Percentiles rank a stretch among this genome's conserved stretches.
Conservation (phyloP, 2,797 vertebrate genomes). For the Enteromius viviparus region DNA sequence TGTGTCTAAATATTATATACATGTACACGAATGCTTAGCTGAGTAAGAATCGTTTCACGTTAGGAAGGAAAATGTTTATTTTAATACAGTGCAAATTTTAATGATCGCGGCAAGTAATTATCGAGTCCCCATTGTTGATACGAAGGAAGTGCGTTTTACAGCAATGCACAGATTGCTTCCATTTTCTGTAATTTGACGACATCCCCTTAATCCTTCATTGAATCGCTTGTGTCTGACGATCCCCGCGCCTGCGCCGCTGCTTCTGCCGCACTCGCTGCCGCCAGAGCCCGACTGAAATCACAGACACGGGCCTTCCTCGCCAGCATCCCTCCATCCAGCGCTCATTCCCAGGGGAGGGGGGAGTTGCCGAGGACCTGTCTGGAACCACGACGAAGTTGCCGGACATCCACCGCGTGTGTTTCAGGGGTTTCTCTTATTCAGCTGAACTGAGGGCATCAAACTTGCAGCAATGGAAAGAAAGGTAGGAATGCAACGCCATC, state of each 20-base stretch:
- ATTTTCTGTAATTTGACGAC: conserved; percentile 60
- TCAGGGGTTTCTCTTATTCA: neutral
- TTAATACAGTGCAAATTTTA: too few species aligned
- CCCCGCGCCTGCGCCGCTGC: conserved; percentile 62
- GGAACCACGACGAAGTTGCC: conserved; percentile 50
- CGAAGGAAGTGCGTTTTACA: neutral
- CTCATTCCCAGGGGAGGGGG: conserved; percentile 49
- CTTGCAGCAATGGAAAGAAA: conserved; percentile 66
- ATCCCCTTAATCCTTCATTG: conserved; percentile 56
- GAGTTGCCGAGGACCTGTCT: conserved; percentile 40
- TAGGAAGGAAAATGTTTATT: neutral
- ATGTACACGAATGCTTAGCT: neutral
- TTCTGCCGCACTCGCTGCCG: conserved; percentile 60
- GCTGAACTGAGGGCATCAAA: conserved; percentile 44
- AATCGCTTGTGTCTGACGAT: conserved; percentile 26
- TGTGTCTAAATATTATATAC: too few species aligned
- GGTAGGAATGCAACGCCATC: conserved; percentile 61
- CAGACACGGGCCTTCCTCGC: conserved; percentile 54
- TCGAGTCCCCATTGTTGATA: neutral
- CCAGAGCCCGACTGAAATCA: conserved; percentile 46
- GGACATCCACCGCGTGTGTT: conserved; percentile 31
- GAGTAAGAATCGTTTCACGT: neutral
- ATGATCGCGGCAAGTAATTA: too few species aligned
- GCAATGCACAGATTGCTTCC: neutral
- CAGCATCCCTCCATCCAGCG: conserved; percentile 57